These are phyloP conservation scores for Falcunculus frontatus DNA, from an alignment of 2,113 vertebrate species.

Conservation along the genomic window DNA sequence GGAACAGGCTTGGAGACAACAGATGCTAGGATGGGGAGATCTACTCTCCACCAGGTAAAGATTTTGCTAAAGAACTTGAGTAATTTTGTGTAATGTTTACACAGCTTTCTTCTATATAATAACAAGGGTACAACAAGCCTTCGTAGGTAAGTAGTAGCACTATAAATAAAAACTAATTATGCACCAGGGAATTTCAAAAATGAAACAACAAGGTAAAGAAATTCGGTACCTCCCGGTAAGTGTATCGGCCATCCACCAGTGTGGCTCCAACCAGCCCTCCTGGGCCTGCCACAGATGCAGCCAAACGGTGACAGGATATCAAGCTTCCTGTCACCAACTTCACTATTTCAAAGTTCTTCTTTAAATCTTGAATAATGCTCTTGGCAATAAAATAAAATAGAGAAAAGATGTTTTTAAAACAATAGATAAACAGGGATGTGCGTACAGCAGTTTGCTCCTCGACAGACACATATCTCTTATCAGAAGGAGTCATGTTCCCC, in stretches of 20 bases:
- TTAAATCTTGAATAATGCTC: conserved; percentile 99
- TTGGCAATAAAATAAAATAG: conserved; percentile 51
- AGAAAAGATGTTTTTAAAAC: not conserved
- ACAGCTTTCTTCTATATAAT: not conserved
- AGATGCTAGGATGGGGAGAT: not conserved
- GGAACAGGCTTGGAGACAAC: not conserved
- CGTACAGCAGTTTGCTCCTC: not conserved
- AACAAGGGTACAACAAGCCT: not conserved
- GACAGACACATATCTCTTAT: not conserved
- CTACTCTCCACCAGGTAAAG: not conserved
- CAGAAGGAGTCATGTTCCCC: not conserved
- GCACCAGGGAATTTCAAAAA: not conserved
- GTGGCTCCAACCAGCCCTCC: conserved; percentile 85
- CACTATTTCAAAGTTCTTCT: conserved; percentile 99
- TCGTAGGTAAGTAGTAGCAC: not conserved
- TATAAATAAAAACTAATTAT: not conserved
- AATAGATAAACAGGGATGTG: not conserved
- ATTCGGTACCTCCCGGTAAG: conserved; percentile 88
- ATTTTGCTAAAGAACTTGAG: not conserved
- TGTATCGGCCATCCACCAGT: conserved; percentile 91
- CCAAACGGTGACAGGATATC: conserved; percentile 92
- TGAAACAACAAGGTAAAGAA: not conserved
- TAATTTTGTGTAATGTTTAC: not conserved
- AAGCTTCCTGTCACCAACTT: conserved; percentile 95
- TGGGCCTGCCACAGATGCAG: conserved; percentile 81